A percentile compares a stretch with the other conserved stretches of the same genome.
Conservation (phyloP, 2,888 invertebrate genomes). For the Geophilus truncorum region DNA sequence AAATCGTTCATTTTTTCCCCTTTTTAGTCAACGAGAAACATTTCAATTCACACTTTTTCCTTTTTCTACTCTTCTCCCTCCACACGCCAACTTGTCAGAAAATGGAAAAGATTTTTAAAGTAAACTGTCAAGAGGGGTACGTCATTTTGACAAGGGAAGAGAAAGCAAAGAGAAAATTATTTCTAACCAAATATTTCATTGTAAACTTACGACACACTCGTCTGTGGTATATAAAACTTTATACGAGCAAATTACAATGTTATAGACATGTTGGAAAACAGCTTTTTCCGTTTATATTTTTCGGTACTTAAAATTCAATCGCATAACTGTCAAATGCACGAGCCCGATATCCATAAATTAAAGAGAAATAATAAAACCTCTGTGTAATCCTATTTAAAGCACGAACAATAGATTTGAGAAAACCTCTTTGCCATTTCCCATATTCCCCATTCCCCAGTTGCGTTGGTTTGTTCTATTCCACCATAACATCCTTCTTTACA, state of each 20-base stretch:
- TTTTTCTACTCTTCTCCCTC: neutral
- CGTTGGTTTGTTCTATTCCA: neutral
- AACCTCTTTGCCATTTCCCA: neutral
- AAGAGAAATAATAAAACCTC: neutral
- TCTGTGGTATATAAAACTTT: too few relatives aligned
- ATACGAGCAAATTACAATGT: too few relatives aligned
- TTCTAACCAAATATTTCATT: neutral
- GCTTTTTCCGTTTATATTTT: neutral
- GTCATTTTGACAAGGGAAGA: too few relatives aligned
- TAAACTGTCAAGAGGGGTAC: too few relatives aligned
- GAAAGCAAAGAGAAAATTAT: too few relatives aligned
- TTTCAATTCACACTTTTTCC: neutral
- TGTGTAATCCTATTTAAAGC: neutral
- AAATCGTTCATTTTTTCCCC: neutral
- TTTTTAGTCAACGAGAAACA: neutral
- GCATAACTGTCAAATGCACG: neutral
- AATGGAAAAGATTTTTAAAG: too few relatives aligned
- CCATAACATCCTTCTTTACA: conserved; percentile 20
- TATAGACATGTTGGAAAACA: too few relatives aligned
- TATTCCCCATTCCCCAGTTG: neutral
- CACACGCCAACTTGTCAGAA: neutral
- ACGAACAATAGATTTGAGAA: conserved; percentile 2
- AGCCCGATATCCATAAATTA: neutral
- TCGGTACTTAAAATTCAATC: neutral
- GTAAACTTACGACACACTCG: too few relatives aligned